phyloP scores from a whole-genome alignment of 2,113 vertebrate species.

The Festucalex cinctus region DNA sequence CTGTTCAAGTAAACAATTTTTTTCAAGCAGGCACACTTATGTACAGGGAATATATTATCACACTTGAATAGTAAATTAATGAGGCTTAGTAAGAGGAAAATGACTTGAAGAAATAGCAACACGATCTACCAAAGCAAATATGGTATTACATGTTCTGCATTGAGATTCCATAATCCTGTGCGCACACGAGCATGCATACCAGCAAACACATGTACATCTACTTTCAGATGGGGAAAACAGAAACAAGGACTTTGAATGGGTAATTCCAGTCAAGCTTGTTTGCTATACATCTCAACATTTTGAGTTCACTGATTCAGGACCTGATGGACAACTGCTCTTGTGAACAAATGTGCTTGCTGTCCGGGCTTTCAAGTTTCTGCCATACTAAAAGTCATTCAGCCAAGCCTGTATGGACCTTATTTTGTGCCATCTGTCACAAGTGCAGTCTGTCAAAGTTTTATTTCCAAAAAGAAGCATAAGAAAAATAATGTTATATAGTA shows the following conservation, averaged over 20 bases:
- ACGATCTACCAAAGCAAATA: conserved; percentile 3
- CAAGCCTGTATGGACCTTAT: too few relatives aligned
- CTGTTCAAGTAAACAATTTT: conserved; percentile 5
- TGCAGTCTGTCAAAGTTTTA: too few relatives aligned
- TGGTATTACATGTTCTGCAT: background rate
- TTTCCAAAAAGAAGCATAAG: too few relatives aligned
- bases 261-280: too few relatives aligned
- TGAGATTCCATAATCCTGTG: background rate
- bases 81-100: conserved; percentile 9
- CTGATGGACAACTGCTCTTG: too few relatives aligned
- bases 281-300: too few relatives aligned
- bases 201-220: conserved; percentile 8
- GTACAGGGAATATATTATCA: conserved; percentile 16
- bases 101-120: conserved; percentile 9
- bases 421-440: too few relatives aligned
- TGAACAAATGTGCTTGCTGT: background rate
- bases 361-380: too few relatives aligned
- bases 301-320: too few relatives aligned
- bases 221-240: conserved; percentile 12
- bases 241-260: conserved; percentile 8
- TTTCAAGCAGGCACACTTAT: conserved; percentile 4
- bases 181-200: background rate
- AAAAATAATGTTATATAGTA: too few relatives aligned
- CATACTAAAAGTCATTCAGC: too few relatives aligned
- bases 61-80: conserved; percentile 23